These are phyloP conservation scores for Silurus lanzhouensis DNA, from an alignment of 2,797 vertebrate species.

Conservation along the genomic window DNA sequence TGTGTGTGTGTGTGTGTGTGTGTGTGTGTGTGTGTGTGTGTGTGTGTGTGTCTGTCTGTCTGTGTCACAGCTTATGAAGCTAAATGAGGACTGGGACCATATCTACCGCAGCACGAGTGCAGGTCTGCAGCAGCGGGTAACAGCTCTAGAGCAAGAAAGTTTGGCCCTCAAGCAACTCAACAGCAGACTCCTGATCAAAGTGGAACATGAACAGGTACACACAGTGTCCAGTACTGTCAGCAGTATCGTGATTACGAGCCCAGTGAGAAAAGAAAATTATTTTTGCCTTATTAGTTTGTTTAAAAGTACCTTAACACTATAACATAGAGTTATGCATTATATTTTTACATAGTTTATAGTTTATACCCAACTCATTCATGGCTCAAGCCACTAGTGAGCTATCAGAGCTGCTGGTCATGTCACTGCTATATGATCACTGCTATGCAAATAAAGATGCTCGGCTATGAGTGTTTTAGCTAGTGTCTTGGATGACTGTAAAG, in stretches of 20 bases:
- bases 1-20: slow-evolving; percentile 34
- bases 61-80: slow-evolving; percentile 77
- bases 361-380: neutral
- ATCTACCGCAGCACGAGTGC: slow-evolving; percentile 75
- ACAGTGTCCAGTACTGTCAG: neutral
- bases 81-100: slow-evolving; percentile 83
- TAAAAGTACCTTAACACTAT: neutral
- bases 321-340: neutral
- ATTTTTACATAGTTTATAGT: neutral
- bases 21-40: neutral
- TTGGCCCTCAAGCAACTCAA: slow-evolving; percentile 72
- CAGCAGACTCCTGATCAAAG: slow-evolving; percentile 73
- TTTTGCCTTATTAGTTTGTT: neutral
- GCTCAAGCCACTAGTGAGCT: neutral
- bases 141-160: slow-evolving; percentile 71
- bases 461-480: neutral
- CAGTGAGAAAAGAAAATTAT: neutral
- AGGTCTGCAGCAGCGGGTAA: slow-evolving; percentile 72
- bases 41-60: slow-evolving; percentile 45
- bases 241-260: neutral
- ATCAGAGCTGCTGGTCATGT: neutral
- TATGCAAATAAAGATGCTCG: neutral
- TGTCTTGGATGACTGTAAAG: neutral
- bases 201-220: slow-evolving; percentile 79
- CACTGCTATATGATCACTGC: neutral